phyloP scores from a whole-genome alignment of 2,888 invertebrate species.

The Cantharis rufa region DNA sequence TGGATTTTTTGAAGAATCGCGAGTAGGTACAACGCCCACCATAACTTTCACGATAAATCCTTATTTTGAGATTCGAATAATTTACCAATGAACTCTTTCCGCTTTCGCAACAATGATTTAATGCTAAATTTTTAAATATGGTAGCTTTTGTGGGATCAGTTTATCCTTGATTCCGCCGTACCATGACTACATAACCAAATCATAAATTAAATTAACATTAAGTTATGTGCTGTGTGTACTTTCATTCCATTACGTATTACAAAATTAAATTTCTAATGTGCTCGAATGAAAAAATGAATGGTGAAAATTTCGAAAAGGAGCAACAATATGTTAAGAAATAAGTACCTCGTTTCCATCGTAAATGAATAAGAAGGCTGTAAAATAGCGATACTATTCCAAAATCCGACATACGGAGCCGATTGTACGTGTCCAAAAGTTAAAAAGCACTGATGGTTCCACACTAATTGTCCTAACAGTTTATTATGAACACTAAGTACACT shows the following conservation, averaged over 20 bases:
- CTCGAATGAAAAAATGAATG: neutral
- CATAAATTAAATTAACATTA: neutral
- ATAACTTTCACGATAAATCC: constrained; percentile 4
- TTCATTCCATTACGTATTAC: neutral
- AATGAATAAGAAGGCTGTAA: constrained; percentile 46
- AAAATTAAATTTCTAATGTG: neutral
- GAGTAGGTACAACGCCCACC: constrained; percentile 20
- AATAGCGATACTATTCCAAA: constrained; percentile 52
- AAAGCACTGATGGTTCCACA: constrained; percentile 52
- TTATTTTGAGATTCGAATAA: neutral
- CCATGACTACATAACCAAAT: neutral
- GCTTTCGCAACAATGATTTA: neutral
- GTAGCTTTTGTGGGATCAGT: neutral
- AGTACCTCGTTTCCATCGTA: constrained; percentile 53
- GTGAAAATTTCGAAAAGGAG: neutral
- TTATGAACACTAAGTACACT: constrained; percentile 41
- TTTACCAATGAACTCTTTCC: neutral
- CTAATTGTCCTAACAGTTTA: constrained; percentile 47
- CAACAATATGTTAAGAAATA: constrained; percentile 4
- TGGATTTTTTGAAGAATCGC: constrained; percentile 13
- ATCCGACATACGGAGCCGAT: constrained; percentile 53
- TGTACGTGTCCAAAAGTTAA: constrained; percentile 48
- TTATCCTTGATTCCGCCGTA: neutral
- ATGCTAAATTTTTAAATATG: neutral
- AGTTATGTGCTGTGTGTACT: neutral